phyloP scores from a whole-genome alignment of 2,888 invertebrate genomes.

The Tethea ocularis region DNA sequence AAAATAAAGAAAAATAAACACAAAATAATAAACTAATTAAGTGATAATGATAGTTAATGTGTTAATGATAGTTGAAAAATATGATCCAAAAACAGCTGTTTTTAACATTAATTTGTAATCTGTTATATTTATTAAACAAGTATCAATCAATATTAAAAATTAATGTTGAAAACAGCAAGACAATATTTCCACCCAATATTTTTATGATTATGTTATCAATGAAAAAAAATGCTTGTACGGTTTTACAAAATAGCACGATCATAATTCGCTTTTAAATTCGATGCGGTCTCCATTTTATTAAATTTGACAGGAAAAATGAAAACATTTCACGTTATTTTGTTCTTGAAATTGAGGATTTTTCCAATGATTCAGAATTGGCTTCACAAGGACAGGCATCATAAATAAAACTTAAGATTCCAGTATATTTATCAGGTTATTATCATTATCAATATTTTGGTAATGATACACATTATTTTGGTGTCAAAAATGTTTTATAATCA shows the following conservation, averaged over 20 bases:
- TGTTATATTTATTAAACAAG: neutral
- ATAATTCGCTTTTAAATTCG: conserved; percentile 17
- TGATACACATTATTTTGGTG: neutral
- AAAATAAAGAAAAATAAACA: conserved; percentile 21
- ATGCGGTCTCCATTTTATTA: conserved; percentile 40
- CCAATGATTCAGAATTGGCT: neutral
- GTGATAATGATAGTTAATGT: conserved; percentile 14
- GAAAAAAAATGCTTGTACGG: conserved; percentile 66
- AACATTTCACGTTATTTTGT: neutral
- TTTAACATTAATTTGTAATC: neutral
- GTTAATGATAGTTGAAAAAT: neutral
- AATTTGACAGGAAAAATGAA: neutral
- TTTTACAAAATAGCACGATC: conserved; percentile 57
- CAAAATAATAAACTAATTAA: conserved; percentile 14
- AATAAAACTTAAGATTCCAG: too few species aligned
- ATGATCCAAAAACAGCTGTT: neutral
- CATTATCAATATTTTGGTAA: neutral
- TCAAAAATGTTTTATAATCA: neutral
- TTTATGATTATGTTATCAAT: conserved; percentile 20
- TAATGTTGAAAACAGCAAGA: neutral
- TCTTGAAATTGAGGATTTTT: neutral
- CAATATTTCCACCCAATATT: neutral
- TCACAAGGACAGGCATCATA: neutral
- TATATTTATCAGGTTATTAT: neutral
- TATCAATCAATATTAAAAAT: neutral